phyloP scores from a whole-genome alignment of 64 coral and sea anemone genomes.

The Montipora sp. region DNA sequence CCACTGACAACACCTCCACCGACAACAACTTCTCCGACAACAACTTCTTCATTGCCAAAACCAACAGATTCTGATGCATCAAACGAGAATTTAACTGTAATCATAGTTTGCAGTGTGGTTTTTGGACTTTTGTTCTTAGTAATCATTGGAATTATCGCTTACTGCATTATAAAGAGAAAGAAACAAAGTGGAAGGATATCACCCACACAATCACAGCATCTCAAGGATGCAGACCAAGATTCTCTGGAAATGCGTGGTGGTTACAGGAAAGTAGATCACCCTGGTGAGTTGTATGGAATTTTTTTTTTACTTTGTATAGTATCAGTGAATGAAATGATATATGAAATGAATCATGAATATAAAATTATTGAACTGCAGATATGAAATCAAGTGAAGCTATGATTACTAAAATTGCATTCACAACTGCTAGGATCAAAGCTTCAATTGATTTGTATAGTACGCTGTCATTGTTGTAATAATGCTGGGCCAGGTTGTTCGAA shows the following conservation, averaged over 20 bases:
- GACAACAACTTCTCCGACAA: background rate
- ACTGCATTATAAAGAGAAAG: slow-evolving; percentile 62
- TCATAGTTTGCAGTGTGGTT: slow-evolving; percentile 72
- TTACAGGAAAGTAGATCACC: background rate
- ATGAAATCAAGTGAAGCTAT: too few species aligned
- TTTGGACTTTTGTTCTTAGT: slow-evolving; percentile 37
- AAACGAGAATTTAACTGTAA: slow-evolving; percentile 61
- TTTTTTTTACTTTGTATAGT: background rate
- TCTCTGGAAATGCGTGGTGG: slow-evolving; percentile 67
- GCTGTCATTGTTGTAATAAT: too few species aligned
- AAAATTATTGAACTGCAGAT: too few species aligned
- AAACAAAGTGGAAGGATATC: slow-evolving; percentile 21
- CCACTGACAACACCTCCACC: background rate
- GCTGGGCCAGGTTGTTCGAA: too few species aligned
- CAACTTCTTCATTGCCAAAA: background rate
- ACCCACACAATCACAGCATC: slow-evolving; percentile 17
- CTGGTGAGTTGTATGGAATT: background rate
- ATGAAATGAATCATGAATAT: too few species aligned
- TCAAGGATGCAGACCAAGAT: background rate
- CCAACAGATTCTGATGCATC: slow-evolving; percentile 21
- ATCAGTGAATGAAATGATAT: too few species aligned
- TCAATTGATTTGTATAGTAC: too few species aligned
- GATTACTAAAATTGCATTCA: too few species aligned
- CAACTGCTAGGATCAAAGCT: too few species aligned
- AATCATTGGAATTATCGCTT: slow-evolving; percentile 52